Base-by-base conservation (phyloP, 2,113 vertebrate species). In the Hippotragus niger region DNA sequence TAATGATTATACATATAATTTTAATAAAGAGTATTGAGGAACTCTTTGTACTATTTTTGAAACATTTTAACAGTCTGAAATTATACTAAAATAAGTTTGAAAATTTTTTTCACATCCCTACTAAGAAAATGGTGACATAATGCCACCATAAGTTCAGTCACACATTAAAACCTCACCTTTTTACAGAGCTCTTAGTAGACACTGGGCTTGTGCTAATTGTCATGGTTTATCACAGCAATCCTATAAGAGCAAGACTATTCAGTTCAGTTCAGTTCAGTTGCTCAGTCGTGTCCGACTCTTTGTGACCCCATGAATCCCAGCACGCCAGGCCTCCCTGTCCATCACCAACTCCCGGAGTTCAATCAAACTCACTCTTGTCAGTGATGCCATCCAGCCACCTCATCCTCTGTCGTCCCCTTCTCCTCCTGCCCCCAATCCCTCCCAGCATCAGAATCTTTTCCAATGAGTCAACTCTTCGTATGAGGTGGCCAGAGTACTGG, bases 11-110 rank as follows among this genome's bases (percentile, higher is more conserved):
- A 6, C 9, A 23, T 27, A 31, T 81, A 82, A 55, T 40, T 31
- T 36, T 58, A 5, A n/a, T 53, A 55, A 80, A 84, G 6, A 3
- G 16, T 57, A 16, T 31, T 76, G 23, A 93, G 25, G n/a, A 94
- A 60, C 64, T 90, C 33, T 86, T 89, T 45, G 6, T 6, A 67
- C 23, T 23, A n/a, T 40, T 71, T 64, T 90, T 88, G 45, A 8
- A 71, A 93, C 36, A 43, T 96, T 89, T 29, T 82, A 86, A 64
- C 52, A 96, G 60, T 71, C 50, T 86, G 36, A 96, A 96, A 78
- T 47, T 62, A 36, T 40, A 31, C 55, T 62, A 83, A 93, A 84
- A 60, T 58, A 31, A 29, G 14, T 25, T 74, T 2, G 11, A 74
- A 90, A 31, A 10, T 21, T 53, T 33, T 55, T 74, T 58, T 33